A percentile compares a stretch with the other conserved stretches of the same genome.
Evolutionary conservation across 2,113 vertebrate species (phyloP).

Genomic region (Rhipidura dahli): DNA sequence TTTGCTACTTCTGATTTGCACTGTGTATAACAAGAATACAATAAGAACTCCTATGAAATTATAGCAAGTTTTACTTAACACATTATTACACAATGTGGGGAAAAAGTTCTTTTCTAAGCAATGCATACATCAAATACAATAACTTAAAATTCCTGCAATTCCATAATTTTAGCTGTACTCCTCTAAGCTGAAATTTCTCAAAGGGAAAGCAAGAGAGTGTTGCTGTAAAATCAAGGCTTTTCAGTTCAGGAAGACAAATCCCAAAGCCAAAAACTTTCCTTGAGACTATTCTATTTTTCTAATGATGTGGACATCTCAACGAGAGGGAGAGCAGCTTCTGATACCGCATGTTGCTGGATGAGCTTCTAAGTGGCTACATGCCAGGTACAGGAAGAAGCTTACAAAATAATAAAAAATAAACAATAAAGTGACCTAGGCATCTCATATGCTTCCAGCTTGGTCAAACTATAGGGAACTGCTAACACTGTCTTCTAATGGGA

Average conservation of each 20-base stretch:
- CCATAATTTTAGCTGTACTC: background rate
- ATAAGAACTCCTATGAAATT: background rate
- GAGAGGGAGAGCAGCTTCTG: background rate
- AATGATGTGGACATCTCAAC: fast-evolving
- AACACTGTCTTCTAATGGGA: background rate
- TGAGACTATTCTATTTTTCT: background rate
- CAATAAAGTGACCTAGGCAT: background rate
- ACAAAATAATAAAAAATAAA: background rate
- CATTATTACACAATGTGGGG: background rate
- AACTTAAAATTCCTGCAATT: background rate
- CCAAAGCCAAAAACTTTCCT: background rate
- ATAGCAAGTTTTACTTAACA: background rate
- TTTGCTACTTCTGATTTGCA: background rate
- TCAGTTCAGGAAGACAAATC: background rate
- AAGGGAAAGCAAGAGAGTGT: background rate
- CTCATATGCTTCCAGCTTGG: background rate
- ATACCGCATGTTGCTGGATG: fast-evolving
- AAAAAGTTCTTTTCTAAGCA: background rate
- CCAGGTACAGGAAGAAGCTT: background rate
- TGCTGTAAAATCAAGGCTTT: background rate
- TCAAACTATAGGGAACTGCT: background rate
- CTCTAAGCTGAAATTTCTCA: background rate
- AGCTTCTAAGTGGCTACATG: background rate
- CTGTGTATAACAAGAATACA: background rate
- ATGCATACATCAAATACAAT: background rate